Base-by-base conservation (phyloP, 1,140 invertebrate genomes). In the Plectrocnemia conspersa region DNA sequence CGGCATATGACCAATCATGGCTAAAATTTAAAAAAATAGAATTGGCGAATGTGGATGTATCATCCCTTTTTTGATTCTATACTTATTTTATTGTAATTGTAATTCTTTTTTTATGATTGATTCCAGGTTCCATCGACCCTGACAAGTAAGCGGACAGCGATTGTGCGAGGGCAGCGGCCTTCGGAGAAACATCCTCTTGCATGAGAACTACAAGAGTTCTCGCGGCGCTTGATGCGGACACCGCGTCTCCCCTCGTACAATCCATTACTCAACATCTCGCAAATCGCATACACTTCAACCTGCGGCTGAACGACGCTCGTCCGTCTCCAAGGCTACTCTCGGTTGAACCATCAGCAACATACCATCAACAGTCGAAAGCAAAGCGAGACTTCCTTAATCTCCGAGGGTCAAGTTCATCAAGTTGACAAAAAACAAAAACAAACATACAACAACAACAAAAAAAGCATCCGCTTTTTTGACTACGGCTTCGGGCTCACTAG, bases 121-220 rank as follows among this genome's bases (percentile, higher is more conserved):
- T 54, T 38, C 15, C 64, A 75, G 73, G 64, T 75, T 74, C 70
- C 73, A 76, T 63, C 67, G 73, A 66, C 73, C 73, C 72, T 76
- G 73, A 76, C 73, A 72, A 71, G 71, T 65, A 68, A 65, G 70
- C 64, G 33, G 57, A 59, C 54, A 65, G 56, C 58, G 61, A 59
- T 62, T 47, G 22, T 44, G 42, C 16, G 22, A 33, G 9, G 10
- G n/a, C 0, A 25, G 58, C 64, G 63, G 63, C 60, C 54, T 55
- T 58, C 61, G 46, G 40, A 29, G 13, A 13, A 9, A 33, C 11
- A 38, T 47, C 45, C 35, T 23, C 19, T 36, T 36, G 10, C 35
- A 29, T 16, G 56, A 27, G 35, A 18, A 47, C 32, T 48, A 59
- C 46, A 59, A 62, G 53, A 56, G 60, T 33, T 35, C 32, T 18